Evolutionary conservation across 2,797 vertebrate genomes (phyloP), one percentile per base, ranked within the genome.

Genomic region (Pelobates cultripes): DNA sequence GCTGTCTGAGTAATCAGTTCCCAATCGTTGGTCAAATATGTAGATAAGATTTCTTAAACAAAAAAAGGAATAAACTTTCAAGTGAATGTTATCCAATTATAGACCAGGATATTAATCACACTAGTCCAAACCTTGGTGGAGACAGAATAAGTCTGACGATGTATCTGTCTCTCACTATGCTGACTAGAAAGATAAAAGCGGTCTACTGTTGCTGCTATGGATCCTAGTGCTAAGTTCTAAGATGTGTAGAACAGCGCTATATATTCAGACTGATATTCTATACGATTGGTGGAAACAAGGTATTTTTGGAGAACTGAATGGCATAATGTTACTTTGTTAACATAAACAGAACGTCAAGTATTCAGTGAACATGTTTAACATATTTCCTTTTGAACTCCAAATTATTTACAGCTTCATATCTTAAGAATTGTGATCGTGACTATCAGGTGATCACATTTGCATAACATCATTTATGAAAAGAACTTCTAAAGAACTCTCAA

Each of bases 381-480:
- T 79, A 64, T 83, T 43, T 79, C 55, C 28, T 45, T 70, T 83
- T 74, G 81, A 83, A 75, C 72, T 64, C 60, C 42, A 64, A 70
- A 70, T 64, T 78, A 78, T 78, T 78, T 79, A 83, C 66, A 70
- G 66, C 66, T 64, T 75, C 41, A n/a, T 64, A 78, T 43, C 44
- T 43, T 60, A 14, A 78, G 70, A 69, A 6, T 68, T 73, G 28
- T 75, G 57, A 70, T 51, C 43, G 42, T 28, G n/a, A 78, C 41
- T 83, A 79, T 83, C 77, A 45, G 45, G 45, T 78, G 40, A 75
- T 79, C 55, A 61, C 53, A 83, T 83, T 83, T 83, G 44, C 67
- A 83, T 83, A 75, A 53, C 42, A 75, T 78, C 75, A 77, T 83
- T 75, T 83, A 70, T 73, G 10, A 63, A 83, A 83, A 61, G 71